phyloP scores from a whole-genome alignment of 2,797 vertebrate genomes.

The Columba guinea region DNA sequence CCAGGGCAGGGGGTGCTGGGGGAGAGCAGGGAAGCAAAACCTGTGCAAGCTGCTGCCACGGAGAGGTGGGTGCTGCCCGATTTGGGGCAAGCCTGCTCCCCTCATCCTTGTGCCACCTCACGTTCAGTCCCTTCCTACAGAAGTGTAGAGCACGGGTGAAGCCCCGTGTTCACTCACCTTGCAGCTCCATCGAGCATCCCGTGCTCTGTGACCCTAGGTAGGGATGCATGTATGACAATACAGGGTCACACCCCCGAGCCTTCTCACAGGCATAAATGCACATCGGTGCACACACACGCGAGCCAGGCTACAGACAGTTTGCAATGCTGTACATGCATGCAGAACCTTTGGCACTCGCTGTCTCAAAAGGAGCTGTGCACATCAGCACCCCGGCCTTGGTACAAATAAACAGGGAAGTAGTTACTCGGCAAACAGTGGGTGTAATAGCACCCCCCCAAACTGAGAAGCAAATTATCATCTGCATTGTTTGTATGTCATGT shows the following conservation, averaged over 20 bases:
- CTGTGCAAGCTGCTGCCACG: background rate
- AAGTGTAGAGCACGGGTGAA: rapidly evolving
- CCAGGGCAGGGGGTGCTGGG: background rate
- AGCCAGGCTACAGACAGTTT: background rate
- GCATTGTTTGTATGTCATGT: background rate
- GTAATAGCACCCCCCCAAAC: background rate
- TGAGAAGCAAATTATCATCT: background rate
- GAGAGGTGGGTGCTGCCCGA: background rate
- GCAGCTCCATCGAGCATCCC: rapidly evolving
- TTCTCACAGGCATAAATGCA: background rate
- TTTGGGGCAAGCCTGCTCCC: background rate
- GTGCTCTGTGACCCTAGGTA: rapidly evolving
- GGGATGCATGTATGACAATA: background rate
- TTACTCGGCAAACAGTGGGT: background rate
- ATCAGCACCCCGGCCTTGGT: background rate
- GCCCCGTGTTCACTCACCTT: rapidly evolving
- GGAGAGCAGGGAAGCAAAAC: background rate
- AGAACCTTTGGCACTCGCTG: background rate
- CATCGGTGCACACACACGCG: rapidly evolving
- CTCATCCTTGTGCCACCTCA: background rate
- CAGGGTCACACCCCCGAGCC: background rate
- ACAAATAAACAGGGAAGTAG: background rate
- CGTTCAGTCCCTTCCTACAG: background rate
- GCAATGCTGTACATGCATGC: rapidly evolving
- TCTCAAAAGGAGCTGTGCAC: background rate